Evolutionary conservation across 2,797 vertebrate genomes (phyloP).

Genomic region (Artibeus lituratus): DNA sequence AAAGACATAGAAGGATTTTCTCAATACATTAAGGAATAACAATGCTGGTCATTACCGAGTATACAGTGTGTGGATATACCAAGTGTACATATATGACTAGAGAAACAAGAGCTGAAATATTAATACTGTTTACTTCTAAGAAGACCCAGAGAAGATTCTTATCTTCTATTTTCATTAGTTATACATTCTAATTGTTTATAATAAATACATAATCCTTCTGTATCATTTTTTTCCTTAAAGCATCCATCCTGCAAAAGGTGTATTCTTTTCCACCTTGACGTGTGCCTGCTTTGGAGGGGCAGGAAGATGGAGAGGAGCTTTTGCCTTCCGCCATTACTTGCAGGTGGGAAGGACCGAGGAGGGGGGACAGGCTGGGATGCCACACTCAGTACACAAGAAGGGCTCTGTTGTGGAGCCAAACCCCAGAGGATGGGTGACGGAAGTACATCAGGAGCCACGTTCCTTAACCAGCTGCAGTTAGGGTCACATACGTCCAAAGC

Average conservation of each 20-base stretch:
- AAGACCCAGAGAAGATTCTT: background rate
- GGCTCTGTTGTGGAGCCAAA: background rate
- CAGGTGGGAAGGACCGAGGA: background rate
- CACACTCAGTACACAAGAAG: background rate
- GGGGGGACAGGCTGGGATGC: background rate
- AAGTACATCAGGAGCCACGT: background rate
- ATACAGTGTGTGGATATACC: background rate
- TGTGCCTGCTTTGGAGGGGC: background rate
- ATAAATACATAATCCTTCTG: background rate
- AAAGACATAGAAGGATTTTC: background rate
- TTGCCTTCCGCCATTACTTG: background rate
- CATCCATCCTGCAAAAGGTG: background rate
- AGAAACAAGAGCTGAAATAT: background rate
- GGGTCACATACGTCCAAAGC: background rate
- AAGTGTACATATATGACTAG: background rate
- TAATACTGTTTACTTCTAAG: background rate
- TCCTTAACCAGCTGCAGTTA: background rate
- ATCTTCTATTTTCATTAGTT: background rate
- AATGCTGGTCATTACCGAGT: background rate
- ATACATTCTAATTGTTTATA: background rate
- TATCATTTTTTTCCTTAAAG: background rate
- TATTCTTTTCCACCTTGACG: background rate
- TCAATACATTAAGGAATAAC: background rate
- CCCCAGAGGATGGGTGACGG: background rate
- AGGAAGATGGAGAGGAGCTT: background rate